A percentile compares a stretch with the other conserved stretches of the same genome.
These are phyloP conservation scores for Petroica traversi DNA, from an alignment of 2,113 vertebrate genomes.

Conservation along the genomic window DNA sequence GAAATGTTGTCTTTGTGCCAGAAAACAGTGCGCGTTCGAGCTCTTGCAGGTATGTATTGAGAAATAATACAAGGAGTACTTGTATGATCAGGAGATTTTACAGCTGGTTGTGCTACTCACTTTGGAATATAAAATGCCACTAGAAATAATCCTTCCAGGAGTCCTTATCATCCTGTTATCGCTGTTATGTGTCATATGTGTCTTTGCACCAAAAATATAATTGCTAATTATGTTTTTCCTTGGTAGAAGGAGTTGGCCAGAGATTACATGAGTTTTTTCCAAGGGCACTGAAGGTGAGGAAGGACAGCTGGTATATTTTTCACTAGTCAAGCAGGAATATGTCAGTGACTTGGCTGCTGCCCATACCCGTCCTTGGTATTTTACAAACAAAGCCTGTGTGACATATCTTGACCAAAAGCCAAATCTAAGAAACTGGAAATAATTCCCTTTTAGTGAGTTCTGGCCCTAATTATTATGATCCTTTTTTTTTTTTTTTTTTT, in stretches of 20 bases:
- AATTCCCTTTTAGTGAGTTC: not conserved
- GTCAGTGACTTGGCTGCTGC: not conserved
- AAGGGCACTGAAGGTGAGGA: not conserved
- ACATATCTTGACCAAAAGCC: not conserved
- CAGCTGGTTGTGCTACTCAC: not conserved
- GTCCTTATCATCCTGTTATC: not conserved
- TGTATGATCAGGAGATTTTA: not conserved
- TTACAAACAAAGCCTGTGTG: not conserved
- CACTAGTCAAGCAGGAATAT: not conserved
- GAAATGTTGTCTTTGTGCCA: constrained; percentile 7
- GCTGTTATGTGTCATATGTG: not conserved
- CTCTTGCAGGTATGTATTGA: not conserved
- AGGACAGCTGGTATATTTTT: not conserved
- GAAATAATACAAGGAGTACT: not conserved
- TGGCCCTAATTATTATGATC: not conserved
- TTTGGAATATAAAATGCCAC: not conserved
- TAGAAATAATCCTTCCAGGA: not conserved
- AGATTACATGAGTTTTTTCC: not conserved
- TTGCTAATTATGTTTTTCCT: not conserved
- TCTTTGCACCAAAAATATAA: not conserved
- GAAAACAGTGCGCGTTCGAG: not conserved
- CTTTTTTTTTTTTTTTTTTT: not conserved
- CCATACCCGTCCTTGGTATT: not conserved
- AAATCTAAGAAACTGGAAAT: not conserved
- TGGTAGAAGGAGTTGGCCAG: not conserved